Conservation (phyloP, 2,888 invertebrate species). For the Spodoptera exigua region DNA sequence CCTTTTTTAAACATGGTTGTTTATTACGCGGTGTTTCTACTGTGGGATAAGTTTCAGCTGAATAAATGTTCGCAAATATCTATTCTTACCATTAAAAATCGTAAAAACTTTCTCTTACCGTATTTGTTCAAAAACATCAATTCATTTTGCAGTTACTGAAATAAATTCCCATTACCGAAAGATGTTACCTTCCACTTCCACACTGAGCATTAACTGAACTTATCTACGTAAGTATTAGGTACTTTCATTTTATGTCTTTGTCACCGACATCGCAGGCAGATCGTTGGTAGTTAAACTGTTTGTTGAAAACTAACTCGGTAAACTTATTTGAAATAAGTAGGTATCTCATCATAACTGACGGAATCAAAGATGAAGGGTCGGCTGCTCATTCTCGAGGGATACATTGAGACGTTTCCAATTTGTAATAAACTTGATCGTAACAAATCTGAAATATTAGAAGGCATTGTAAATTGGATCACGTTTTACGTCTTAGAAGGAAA, state of each 20-base stretch:
- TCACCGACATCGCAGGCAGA: constrained; percentile 19
- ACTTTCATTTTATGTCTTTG: constrained; percentile 35
- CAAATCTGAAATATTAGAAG: constrained; percentile 82
- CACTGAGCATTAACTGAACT: constrained; percentile 28
- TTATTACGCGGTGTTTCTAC: no score
- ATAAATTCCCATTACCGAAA: constrained; percentile 27
- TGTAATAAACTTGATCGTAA: constrained; percentile 83
- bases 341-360: constrained; percentile 64
- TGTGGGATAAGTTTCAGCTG: no score
- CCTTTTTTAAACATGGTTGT: neutral
- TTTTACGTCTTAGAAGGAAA: constrained; percentile 73
- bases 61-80: no score
- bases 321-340: constrained; percentile 61
- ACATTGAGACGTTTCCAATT: constrained; percentile 79
- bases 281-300: constrained; percentile 41
- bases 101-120: neutral
- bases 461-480: constrained; percentile 83
- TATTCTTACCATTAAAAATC: no score
- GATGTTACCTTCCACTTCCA: constrained; percentile 16
- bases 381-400: constrained; percentile 68
- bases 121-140: constrained; percentile 6
- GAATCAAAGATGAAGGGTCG: constrained; percentile 71
- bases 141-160: constrained; percentile 5
- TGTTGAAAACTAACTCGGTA: constrained; percentile 55
- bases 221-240: constrained; percentile 28